These are phyloP conservation scores for Typhlichthys subterraneus DNA, from an alignment of 2,797 vertebrate species.

Conservation along the genomic window DNA sequence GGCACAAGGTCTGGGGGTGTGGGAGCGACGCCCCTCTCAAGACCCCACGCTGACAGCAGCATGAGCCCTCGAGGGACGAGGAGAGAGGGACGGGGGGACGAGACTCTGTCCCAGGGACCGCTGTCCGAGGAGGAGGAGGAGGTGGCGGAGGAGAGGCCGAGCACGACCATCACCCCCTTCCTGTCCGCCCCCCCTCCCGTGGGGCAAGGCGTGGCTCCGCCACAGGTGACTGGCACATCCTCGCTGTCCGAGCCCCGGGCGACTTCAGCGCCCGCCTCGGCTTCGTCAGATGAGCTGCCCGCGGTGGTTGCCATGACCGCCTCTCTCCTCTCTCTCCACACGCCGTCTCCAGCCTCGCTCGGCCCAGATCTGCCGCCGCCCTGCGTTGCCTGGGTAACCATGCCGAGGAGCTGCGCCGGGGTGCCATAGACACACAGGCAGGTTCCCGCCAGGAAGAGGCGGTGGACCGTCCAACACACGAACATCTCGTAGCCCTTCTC, in stretches of 20 bases:
- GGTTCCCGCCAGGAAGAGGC: slow-evolving; percentile 63
- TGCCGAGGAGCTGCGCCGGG: slow-evolving; percentile 39
- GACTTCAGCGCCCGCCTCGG: slow-evolving; percentile 22
- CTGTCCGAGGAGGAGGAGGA: background rate
- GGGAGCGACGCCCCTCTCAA: slow-evolving; percentile 45
- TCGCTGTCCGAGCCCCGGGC: slow-evolving; percentile 11
- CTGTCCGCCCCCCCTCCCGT: background rate
- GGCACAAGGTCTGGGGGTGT: slow-evolving; percentile 58
- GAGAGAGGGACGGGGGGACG: slow-evolving; percentile 22
- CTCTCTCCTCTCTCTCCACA: slow-evolving; percentile 28
- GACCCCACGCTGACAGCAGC: slow-evolving; percentile 42
- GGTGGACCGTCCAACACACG: slow-evolving; percentile 41
- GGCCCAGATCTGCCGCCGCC: slow-evolving; percentile 47
- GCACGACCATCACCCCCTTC: slow-evolving; percentile 5
- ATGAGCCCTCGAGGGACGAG: slow-evolving; percentile 19
- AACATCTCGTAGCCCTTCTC: slow-evolving; percentile 63
- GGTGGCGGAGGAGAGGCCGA: slow-evolving; percentile 21
- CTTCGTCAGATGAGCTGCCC: slow-evolving; percentile 31
- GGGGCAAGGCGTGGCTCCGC: too few relatives aligned
- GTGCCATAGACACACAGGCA: slow-evolving; percentile 59
- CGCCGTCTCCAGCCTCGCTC: slow-evolving; percentile 30
- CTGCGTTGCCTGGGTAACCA: slow-evolving; percentile 12
- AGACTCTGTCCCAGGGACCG: background rate
- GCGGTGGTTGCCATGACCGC: slow-evolving; percentile 26
- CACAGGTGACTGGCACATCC: background rate